phyloP scores from a whole-genome alignment of 2,797 vertebrate genomes.

The Cygnus olor region DNA sequence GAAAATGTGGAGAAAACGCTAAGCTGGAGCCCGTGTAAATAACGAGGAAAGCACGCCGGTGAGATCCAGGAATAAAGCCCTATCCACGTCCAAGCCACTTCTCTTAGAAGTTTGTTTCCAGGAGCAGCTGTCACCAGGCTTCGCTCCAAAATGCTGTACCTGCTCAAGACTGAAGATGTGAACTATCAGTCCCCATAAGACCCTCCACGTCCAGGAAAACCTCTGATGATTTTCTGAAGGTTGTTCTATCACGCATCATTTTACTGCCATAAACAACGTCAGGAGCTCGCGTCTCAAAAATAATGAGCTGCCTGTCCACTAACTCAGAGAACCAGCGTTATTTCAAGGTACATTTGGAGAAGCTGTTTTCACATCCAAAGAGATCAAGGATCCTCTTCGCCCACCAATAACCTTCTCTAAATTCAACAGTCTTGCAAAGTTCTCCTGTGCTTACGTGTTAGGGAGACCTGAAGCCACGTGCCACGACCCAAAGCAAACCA shows the following conservation, averaged over 20 bases:
- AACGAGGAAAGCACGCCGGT: not conserved
- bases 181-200: not conserved
- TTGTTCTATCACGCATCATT: not conserved
- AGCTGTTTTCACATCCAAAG: not conserved
- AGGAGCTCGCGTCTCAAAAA: not conserved
- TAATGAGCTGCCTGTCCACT: not conserved
- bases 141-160: not conserved
- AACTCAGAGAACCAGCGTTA: not conserved
- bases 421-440: not conserved
- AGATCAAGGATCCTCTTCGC: not conserved
- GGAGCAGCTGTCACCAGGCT: not conserved
- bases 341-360: not conserved
- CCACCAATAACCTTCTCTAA: not conserved
- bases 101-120: not conserved
- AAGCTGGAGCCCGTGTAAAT: not conserved
- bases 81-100: not conserved
- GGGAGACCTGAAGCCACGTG: not conserved
- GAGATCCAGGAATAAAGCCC: not conserved
- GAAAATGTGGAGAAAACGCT: not conserved
- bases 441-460: fast-evolving
- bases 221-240: not conserved
- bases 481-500: not conserved
- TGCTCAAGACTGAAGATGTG: not conserved
- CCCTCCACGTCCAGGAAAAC: not conserved
- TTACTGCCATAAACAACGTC: not conserved